phyloP scores from a whole-genome alignment of 1,140 invertebrate species.

The Dolichoris vasculosae region DNA sequence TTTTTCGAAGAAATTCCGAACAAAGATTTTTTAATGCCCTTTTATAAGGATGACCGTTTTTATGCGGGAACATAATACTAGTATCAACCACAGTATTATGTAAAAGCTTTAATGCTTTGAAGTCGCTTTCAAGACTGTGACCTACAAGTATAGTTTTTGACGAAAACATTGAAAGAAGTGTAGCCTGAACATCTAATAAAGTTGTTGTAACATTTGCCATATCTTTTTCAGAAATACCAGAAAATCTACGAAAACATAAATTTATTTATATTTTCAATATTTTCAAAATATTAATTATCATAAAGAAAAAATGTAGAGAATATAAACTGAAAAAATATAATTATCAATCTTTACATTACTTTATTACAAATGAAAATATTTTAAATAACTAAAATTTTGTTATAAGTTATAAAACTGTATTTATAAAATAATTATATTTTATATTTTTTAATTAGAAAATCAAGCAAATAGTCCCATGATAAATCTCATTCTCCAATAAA shows the following conservation, averaged over 20 bases:
- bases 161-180: conserved; percentile 90
- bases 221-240: conserved; percentile 89
- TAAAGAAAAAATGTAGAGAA: neutral
- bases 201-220: conserved; percentile 83
- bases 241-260: conserved; percentile 78
- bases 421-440: too few relatives aligned
- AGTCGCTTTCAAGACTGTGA: conserved; percentile 97
- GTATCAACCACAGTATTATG: conserved; percentile 96
- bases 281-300: neutral
- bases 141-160: conserved; percentile 95
- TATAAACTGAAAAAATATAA: neutral
- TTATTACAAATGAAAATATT: too few relatives aligned
- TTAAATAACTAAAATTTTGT: too few relatives aligned
- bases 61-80: conserved; percentile 95
- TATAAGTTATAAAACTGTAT: too few relatives aligned
- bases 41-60: conserved; percentile 93
- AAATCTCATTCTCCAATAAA: too few relatives aligned
- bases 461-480: too few relatives aligned
- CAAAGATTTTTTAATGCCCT: conserved; percentile 90
- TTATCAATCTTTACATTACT: too few relatives aligned
- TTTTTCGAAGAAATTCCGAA: conserved; percentile 91
- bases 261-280: neutral
- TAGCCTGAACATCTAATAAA: conserved; percentile 90
- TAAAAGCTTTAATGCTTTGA: conserved; percentile 93
- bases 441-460: too few relatives aligned